Base-by-base conservation (phyloP, 2,888 invertebrate genomes). In the Helobdella robusta region DNA sequence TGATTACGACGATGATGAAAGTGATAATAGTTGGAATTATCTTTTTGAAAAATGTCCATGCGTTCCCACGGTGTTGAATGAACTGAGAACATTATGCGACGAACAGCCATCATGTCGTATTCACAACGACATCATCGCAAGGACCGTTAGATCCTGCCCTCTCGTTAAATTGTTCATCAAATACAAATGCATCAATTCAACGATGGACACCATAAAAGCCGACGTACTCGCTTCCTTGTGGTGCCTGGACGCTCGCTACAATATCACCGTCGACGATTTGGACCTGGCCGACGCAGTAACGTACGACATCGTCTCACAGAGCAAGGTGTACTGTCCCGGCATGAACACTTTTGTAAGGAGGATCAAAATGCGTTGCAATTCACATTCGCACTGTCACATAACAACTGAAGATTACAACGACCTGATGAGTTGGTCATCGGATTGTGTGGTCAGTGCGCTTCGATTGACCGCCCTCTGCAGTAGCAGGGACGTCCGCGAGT, bases 141-240 rank as follows among this genome's bases (percentile, higher is more conserved):
- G 28, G 25, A n/a, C 32, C 11, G 32, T 32, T n/a, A 56, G 32
- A 56, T 30, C 32, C 5, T 56, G 56, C 28, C 56, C 56, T 56
- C 56, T 56, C 32, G 32, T 32, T 25, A n/a, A 8, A 18, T 30
- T 56, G 18, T 4, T 56, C 5, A 11, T 56, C n/a, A 56, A 28
- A 56, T 56, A 56, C 18, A 32, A 56, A 1, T 56, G 56, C 15
- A 3, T 2, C n/a, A n/a, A n/a, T n/a, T n/a, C 25, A 28, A 1
- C 28, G 18, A 30, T 28, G 25, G 1, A n/a, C 5, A 30, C 25
- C 25, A n/a, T 2, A n/a, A 56, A 2, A n/a, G 32, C 15, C 28
- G 5, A 30, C 28, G n/a, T 32, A 30, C n/a, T 6, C 56, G n/a
- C 28, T 28, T 25, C 32, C 28, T 56, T 28, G 28, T 6, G 32